phyloP scores from a whole-genome alignment of 2,113 vertebrate genomes.

The Oceanodroma tethys region DNA sequence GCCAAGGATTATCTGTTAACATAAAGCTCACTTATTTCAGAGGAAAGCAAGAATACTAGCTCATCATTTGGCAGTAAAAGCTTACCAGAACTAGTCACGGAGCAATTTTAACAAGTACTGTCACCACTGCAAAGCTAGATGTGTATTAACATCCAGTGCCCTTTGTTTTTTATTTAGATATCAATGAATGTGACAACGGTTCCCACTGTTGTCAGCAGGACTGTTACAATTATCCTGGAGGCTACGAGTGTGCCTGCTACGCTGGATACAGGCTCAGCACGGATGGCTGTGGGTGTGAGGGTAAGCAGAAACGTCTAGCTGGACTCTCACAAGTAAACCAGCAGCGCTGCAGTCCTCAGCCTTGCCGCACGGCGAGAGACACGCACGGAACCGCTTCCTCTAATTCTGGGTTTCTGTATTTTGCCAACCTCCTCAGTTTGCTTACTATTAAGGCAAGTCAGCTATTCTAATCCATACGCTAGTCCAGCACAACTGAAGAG shows the following conservation, averaged over 20 bases:
- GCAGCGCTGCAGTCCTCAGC: not conserved
- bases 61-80: not conserved
- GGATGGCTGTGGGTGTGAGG: slow-evolving; percentile 88
- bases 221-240: slow-evolving; percentile 89
- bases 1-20: not conserved
- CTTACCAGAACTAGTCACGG: not conserved
- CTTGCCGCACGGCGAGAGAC: fast-evolving
- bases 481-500: not conserved
- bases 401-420: fast-evolving
- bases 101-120: not conserved
- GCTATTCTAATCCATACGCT: fast-evolving
- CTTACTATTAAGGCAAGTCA: not conserved
- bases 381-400: fast-evolving
- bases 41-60: not conserved
- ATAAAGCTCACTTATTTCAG: not conserved
- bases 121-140: not conserved
- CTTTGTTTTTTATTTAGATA: slow-evolving; percentile 71
- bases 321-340: fast-evolving
- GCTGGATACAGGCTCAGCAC: slow-evolving; percentile 83
- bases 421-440: fast-evolving
- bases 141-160: not conserved
- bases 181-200: slow-evolving; percentile 80
- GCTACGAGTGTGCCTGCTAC: slow-evolving; percentile 89
- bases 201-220: slow-evolving; percentile 88
- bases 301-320: slow-evolving; percentile 50